Evolutionary conservation across 2,113 vertebrate species (phyloP).

Genomic region (Urocolius indicus): DNA sequence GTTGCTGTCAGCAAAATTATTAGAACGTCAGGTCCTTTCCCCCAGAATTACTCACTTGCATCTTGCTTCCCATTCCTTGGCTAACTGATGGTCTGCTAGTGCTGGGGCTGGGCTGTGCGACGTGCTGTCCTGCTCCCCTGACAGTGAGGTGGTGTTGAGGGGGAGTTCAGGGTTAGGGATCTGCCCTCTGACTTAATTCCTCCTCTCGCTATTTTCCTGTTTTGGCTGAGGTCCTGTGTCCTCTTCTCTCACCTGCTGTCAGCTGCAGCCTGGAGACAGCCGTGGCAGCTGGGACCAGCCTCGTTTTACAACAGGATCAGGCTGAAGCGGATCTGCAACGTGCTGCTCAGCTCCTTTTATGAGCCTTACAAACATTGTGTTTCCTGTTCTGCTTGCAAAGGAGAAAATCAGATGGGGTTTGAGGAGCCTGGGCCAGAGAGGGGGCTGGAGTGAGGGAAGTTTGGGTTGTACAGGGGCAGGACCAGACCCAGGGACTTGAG

Average conservation of each 20-base stretch:
- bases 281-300: background rate
- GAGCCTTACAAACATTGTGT: background rate
- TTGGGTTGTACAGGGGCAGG: background rate
- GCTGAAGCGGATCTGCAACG: background rate
- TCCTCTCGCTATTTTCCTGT: background rate
- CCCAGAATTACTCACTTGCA: background rate
- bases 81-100: background rate
- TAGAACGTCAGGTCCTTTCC: background rate
- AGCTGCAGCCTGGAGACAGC: background rate
- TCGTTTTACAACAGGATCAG: background rate
- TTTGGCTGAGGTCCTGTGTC: background rate
- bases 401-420: background rate
- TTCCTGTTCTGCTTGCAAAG: background rate
- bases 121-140: background rate
- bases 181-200: background rate
- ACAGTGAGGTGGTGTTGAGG: background rate
- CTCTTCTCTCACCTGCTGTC: background rate
- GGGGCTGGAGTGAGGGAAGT: rapidly evolving
- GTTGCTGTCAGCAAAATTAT: background rate
- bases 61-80: background rate
- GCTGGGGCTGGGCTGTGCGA: background rate
- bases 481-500: rapidly evolving
- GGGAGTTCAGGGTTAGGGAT: background rate
- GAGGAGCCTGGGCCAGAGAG: background rate
- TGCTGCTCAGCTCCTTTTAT: background rate